Evolutionary conservation across 1,140 invertebrate genomes (phyloP).

Genomic region (Ceratina japonica): DNA sequence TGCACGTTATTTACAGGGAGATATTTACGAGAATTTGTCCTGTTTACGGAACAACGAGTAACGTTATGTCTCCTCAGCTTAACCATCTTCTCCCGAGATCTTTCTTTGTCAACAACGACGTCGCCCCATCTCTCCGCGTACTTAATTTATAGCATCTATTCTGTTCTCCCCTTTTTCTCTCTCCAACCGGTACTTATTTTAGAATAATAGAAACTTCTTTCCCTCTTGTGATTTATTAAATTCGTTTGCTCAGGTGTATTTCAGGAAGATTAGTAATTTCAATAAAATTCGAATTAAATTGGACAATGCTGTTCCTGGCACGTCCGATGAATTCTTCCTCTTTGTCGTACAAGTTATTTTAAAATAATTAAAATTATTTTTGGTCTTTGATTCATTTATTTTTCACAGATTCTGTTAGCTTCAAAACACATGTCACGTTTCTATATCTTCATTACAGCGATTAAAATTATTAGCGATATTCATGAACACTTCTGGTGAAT

Average conservation of each 20-base stretch:
- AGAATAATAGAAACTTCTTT: too few species aligned
- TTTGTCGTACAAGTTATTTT: neutral
- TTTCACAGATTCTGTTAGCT: neutral
- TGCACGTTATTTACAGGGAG: neutral
- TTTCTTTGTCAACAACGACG: neutral
- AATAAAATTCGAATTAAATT: too few species aligned
- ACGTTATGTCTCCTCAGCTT: neutral
- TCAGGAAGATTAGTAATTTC: too few species aligned
- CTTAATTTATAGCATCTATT: too few species aligned
- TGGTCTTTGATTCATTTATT: neutral
- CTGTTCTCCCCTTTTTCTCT: too few species aligned
- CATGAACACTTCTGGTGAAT: neutral
- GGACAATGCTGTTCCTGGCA: too few species aligned
- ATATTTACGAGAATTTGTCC: neutral
- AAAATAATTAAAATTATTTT: neutral
- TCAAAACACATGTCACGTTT: too few species aligned
- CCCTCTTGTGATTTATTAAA: too few species aligned
- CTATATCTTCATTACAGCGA: neutral
- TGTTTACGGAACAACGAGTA: slow-evolving; percentile 15
- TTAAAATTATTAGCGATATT: neutral
- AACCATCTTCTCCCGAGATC: neutral
- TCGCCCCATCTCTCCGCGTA: neutral
- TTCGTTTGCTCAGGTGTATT: too few species aligned
- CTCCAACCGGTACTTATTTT: too few species aligned
- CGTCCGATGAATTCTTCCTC: too few species aligned